Evolutionary conservation across 2,113 vertebrate species (phyloP).

Genomic region (Grallaria varia): DNA sequence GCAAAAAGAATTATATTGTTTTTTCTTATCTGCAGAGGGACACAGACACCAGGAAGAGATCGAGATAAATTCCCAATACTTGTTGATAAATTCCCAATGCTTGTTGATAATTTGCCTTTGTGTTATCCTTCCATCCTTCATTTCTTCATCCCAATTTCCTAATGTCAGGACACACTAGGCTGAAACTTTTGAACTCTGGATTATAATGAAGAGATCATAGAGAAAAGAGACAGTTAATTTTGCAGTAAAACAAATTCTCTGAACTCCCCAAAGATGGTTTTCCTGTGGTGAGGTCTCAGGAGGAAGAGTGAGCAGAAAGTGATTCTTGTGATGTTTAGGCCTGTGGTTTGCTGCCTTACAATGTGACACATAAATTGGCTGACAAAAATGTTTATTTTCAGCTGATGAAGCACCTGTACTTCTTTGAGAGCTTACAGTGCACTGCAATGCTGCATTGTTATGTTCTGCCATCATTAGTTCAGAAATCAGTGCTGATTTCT

Average conservation of each 20-base stretch:
- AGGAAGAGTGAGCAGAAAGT: not conserved
- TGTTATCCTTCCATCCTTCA: not conserved
- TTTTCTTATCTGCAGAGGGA: not conserved
- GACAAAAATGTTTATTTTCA: not conserved
- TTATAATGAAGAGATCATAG: not conserved
- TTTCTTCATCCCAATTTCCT: not conserved
- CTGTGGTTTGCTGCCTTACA: not conserved
- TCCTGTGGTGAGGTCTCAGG: not conserved
- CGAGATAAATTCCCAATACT: not conserved
- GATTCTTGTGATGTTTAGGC: not conserved
- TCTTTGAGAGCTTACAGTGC: not conserved
- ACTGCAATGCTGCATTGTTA: not conserved
- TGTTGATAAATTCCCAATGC: not conserved
- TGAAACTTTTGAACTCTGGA: not conserved
- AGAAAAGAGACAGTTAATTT: not conserved
- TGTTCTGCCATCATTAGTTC: not conserved
- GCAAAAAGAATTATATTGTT: not conserved
- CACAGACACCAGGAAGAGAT: not conserved
- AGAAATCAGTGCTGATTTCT: conserved; percentile 14
- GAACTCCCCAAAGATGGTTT: not conserved
- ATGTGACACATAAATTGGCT: not conserved
- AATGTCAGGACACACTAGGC: not conserved
- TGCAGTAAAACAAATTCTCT: not conserved
- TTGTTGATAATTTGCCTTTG: not conserved
- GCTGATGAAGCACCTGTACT: not conserved